Percentiles rank a stretch among this genome's conserved stretches.
Conservation (phyloP, 2,888 invertebrate species). For the Archips crataeganus region DNA sequence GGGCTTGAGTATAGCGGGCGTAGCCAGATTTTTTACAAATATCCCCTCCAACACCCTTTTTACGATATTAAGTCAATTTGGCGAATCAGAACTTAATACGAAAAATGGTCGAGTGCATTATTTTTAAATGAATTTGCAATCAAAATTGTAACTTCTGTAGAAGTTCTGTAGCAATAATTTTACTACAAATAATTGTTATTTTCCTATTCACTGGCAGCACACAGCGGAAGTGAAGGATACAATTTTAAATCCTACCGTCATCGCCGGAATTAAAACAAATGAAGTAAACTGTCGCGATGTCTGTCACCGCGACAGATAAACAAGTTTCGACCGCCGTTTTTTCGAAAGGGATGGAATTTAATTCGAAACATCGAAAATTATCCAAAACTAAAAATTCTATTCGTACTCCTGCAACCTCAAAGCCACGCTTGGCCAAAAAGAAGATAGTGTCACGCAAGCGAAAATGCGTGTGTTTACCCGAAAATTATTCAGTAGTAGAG, state of each 20-base stretch:
- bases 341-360: constrained; percentile 85
- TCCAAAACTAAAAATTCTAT: constrained; percentile 83
- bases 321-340: constrained; percentile 84
- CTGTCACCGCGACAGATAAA: constrained; percentile 80
- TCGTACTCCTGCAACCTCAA: constrained; percentile 77
- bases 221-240: constrained; percentile 3
- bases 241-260: constrained; percentile 30
- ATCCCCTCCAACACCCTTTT: too few species aligned
- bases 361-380: constrained; percentile 85
- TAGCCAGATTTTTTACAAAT: too few species aligned
- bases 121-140: not conserved
- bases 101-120: too few species aligned
- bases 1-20: too few species aligned
- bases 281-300: constrained; percentile 61
- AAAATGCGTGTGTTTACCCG: constrained; percentile 87
- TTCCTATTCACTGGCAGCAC: constrained; percentile 28
- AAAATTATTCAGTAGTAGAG: constrained; percentile 86
- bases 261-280: constrained; percentile 63
- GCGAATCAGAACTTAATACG: too few species aligned
- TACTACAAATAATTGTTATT: too few species aligned
- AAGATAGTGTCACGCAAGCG: constrained; percentile 77
- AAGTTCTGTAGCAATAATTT: too few species aligned
- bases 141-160: too few species aligned
- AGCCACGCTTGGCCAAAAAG: constrained; percentile 77
- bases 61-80: too few species aligned